phyloP scores from a whole-genome alignment of 2,888 invertebrate species.

The Dryadula phaetusa region DNA sequence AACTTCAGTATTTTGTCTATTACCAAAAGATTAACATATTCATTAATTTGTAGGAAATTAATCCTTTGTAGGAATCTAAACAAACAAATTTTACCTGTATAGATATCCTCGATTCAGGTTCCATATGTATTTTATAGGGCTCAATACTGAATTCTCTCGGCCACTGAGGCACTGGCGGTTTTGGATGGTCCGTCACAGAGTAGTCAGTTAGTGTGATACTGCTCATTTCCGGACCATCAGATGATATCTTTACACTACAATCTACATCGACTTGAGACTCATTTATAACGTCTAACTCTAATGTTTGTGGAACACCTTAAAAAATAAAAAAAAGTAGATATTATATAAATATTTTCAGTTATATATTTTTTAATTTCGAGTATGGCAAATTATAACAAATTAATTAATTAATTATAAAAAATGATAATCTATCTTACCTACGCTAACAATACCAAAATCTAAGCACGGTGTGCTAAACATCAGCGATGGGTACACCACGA shows the following conservation, averaged over 20 bases:
- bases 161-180: conserved; percentile 70
- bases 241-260: conserved; percentile 74
- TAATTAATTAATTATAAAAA: too few relatives aligned
- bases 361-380: too few relatives aligned
- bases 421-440: conserved; percentile 73
- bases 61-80: too few relatives aligned
- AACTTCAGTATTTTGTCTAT: too few relatives aligned
- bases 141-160: conserved; percentile 83
- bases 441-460: conserved; percentile 83
- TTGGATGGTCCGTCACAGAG: conserved; percentile 63
- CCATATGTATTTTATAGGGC: conserved; percentile 76
- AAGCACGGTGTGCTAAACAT: conserved; percentile 79
- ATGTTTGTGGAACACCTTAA: conserved; percentile 76
- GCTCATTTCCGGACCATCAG: conserved; percentile 83
- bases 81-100: conserved; percentile 64
- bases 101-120: conserved; percentile 69
- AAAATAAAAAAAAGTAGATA: not conserved
- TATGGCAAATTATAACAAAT: not conserved
- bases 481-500: conserved; percentile 85
- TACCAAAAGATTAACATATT: too few relatives aligned
- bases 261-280: conserved; percentile 82
- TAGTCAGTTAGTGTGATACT: conserved; percentile 78
- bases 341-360: not conserved
- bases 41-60: too few relatives aligned
- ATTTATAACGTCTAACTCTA: conserved; percentile 79